Percentiles rank a stretch among this genome's conserved stretches.
Conservation (phyloP, 2,888 invertebrate species). For the Tachystola acroxantha region DNA sequence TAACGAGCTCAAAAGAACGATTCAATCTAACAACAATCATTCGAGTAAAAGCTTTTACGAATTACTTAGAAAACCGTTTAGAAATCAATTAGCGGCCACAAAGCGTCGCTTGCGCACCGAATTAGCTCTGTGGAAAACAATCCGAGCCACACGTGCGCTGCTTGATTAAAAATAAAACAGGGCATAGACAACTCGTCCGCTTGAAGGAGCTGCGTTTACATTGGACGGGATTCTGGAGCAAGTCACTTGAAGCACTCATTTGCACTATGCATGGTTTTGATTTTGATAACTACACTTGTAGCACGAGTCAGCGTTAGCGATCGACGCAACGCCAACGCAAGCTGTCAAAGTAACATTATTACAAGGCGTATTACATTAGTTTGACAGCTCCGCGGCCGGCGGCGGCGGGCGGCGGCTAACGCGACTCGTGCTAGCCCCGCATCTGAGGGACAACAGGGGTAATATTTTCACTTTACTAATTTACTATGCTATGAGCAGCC, state of each 20-base stretch:
- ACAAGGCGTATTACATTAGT: too few species aligned
- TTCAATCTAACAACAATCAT: not conserved
- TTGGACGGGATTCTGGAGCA: not conserved
- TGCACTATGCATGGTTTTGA: too few species aligned
- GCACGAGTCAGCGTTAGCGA: too few species aligned
- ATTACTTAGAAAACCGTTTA: conserved; percentile 12
- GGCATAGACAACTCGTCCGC: conserved; percentile 47
- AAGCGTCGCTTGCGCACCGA: conserved; percentile 42
- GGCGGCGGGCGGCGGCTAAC: too few species aligned
- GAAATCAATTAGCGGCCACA: conserved; percentile 57
- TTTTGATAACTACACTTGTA: too few species aligned
- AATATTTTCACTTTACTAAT: too few species aligned
- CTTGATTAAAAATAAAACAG: conserved; percentile 60
- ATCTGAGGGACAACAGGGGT: too few species aligned
- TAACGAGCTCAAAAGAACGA: not conserved
- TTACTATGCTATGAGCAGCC: too few species aligned
- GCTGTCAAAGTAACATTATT: too few species aligned
- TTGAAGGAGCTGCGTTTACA: conserved; percentile 36
- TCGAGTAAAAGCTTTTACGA: not conserved
- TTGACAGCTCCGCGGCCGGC: too few species aligned
- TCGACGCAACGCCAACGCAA: too few species aligned
- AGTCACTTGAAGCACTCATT: not conserved
- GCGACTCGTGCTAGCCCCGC: too few species aligned
- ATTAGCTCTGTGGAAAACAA: conserved; percentile 43
- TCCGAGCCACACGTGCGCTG: conserved; percentile 47